Evolutionary conservation across 2,888 invertebrate species (phyloP), one percentile per base, ranked within the genome.

Genomic region (Brachylomia viminalis): DNA sequence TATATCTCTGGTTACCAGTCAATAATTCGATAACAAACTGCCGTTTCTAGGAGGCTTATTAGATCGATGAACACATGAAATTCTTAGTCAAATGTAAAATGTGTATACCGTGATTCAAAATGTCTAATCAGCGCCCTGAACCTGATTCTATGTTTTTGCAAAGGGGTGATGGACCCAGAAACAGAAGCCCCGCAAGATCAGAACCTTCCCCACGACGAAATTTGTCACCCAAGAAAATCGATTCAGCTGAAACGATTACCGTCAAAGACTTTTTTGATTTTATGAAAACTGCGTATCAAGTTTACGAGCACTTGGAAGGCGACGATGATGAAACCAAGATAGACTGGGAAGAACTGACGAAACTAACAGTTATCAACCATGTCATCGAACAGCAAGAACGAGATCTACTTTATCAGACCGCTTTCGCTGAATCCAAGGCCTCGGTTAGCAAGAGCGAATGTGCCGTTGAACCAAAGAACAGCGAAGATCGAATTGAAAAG

Each of bases 231-330:
- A 94, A 92, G 80, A 62, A 89, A n/a, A 88, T 71, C 54, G 84
- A 91, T 56, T 91, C 93, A 75, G 95, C 97, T 0, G 97, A 98
- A 92, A 97, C 98, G 49, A 97, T 98, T 68, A 97, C 98, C 0
- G 97, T 98, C 13, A 97, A 97, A 92, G 97, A 97, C 87, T 98
- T 98, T 90, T 97, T 98, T 87, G 97, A 98, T 90, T 98, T 98
- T 90, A 97, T 98, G 95, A 97, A 97, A 91, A 98, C 97, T 13
- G 98, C 98, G 0, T 98, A 98, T 92, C 98, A 98, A 94, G 97
- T 98, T 20, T 96, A 96, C 77, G 96, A 96, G 86, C 95, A 96
- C 86, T 89, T 95, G 79, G 95, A 94, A 92, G 95, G 92, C 11
- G 93, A 93, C 49, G 94, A 97, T 88, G 92, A 97, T 84, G 95